Conservation (phyloP, 2,888 invertebrate genomes). For the Tillus elongatus region DNA sequence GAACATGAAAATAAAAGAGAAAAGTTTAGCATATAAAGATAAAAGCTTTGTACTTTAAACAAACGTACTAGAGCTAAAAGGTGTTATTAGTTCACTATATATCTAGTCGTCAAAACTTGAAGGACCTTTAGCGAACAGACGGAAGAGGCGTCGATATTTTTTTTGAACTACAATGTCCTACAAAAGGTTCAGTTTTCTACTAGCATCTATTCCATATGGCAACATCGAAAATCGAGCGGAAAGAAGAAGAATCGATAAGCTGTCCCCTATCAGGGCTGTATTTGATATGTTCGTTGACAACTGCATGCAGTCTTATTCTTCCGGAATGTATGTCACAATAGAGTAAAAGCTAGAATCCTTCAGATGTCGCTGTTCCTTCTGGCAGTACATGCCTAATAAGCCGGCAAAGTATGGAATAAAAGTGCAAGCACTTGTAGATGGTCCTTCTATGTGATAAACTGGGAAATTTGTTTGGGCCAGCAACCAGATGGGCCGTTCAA, state of each 20-base stretch:
- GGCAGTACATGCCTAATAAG: no score
- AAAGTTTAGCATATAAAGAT: no score
- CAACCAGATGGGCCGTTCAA: slow-evolving; percentile 10
- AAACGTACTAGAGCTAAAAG: slow-evolving; percentile 17
- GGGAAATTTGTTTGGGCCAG: slow-evolving; percentile 7
- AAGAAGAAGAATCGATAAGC: slow-evolving; percentile 9
- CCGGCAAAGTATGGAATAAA: slow-evolving; percentile 11
- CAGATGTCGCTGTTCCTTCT: slow-evolving; percentile 8
- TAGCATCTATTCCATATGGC: no score
- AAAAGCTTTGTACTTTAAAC: no score
- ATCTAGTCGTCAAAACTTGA: no score
- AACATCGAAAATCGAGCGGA: slow-evolving; percentile 4
- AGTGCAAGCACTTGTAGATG: slow-evolving; percentile 7
- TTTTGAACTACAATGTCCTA: slow-evolving; percentile 12
- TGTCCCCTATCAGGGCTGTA: slow-evolving; percentile 12
- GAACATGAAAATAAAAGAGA: no score
- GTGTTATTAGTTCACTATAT: slow-evolving; percentile 15
- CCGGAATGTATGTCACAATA: slow-evolving; percentile 13
- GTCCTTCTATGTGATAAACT: slow-evolving; percentile 3
- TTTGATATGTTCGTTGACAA: slow-evolving; percentile 16
- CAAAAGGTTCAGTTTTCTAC: slow-evolving; percentile 11
- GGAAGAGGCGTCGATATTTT: slow-evolving; percentile 14
- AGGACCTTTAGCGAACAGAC: slow-evolving; percentile 12
- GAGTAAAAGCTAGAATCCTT: slow-evolving; percentile 14
- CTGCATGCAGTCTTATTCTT: slow-evolving; percentile 9